Conservation (phyloP, 2,888 invertebrate genomes). For the Philonicus albiceps region DNA sequence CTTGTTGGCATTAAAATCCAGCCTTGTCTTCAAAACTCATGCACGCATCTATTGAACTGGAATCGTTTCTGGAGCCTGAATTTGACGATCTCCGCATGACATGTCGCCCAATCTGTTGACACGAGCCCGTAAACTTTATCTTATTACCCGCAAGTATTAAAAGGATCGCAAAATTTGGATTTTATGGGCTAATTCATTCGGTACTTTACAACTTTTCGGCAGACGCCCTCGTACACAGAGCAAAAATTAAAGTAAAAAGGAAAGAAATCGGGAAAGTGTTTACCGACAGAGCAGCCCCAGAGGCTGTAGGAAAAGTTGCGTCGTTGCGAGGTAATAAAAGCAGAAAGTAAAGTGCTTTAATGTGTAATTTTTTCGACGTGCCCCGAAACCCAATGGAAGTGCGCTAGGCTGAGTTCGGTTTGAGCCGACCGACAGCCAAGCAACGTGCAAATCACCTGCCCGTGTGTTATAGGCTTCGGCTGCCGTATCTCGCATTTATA, state of each 20-base stretch:
- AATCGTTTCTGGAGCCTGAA: background rate
- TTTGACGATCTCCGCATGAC: background rate
- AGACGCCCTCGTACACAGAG: background rate
- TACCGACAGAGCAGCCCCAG: background rate
- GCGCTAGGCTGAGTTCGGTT: background rate
- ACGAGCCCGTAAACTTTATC: background rate
- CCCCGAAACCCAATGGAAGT: background rate
- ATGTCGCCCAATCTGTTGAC: background rate
- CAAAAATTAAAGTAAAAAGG: background rate
- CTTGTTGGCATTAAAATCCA: background rate
- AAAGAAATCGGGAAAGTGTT: background rate
- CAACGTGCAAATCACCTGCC: background rate
- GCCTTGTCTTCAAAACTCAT: background rate
- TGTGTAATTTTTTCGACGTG: slow-evolving; percentile 23
- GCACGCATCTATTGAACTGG: background rate
- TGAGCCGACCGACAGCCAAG: background rate
- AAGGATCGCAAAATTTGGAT: slow-evolving; percentile 14
- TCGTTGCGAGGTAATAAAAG: slow-evolving; percentile 20
- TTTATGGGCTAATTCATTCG: slow-evolving; percentile 13
- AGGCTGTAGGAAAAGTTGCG: background rate
- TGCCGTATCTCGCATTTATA: background rate
- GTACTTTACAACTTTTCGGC: background rate
- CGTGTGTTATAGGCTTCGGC: background rate
- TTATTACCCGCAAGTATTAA: slow-evolving; percentile 12
- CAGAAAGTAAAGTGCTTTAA: slow-evolving; percentile 4